Base-by-base conservation (phyloP, 1,140 invertebrate genomes). In the Anastrepha obliqua region DNA sequence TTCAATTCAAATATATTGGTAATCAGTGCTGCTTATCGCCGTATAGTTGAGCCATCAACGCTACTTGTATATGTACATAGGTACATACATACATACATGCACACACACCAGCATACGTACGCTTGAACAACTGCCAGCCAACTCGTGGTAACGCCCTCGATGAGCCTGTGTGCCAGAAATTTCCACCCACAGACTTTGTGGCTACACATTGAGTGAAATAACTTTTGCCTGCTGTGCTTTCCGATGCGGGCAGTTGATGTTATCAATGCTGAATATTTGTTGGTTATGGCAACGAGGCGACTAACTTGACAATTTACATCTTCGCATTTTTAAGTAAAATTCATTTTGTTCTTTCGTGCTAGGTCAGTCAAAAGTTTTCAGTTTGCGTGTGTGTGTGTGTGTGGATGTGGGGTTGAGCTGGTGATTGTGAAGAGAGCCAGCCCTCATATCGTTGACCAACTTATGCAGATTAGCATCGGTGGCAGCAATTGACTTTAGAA, bases 251-350 rank as follows among this genome's bases (percentile, higher is more conserved):
- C 11, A 11, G 51, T 55, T 8, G 2, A 55, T 74, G 11, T 74
- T 47, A 74, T 74, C 67, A 74, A 74, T 74, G 17, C 44, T 74
- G 67, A 74, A 74, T 74, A 74, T 74, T 74, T 42, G 29, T 47
- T 55, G 11, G 67, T 44, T 44, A 42, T 74, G 67, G 4, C 67
- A 74, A 74, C 67, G 17, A 7, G n/a, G 67, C 39, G 13, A 44
- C 39, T 47, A 42, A 74, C 67, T 74, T 74, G 67, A 47, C 39
- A 74, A 74, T 74, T 74, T 74, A 3, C 15, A 74, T 39, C 44
- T 47, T 47, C 13, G 39, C 42, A 74, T 17, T 74, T 44, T 74
- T 5, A 17, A n/a, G 15, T 11, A 15, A 47, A 74, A 17, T 42
- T 44, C 42, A 7, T 11, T 39, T 11, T 9, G 67, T 74, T 13